Evolutionary conservation across 2,888 invertebrate species (phyloP), one percentile per base, ranked within the genome.

Genomic region (Ennomos erosarius): DNA sequence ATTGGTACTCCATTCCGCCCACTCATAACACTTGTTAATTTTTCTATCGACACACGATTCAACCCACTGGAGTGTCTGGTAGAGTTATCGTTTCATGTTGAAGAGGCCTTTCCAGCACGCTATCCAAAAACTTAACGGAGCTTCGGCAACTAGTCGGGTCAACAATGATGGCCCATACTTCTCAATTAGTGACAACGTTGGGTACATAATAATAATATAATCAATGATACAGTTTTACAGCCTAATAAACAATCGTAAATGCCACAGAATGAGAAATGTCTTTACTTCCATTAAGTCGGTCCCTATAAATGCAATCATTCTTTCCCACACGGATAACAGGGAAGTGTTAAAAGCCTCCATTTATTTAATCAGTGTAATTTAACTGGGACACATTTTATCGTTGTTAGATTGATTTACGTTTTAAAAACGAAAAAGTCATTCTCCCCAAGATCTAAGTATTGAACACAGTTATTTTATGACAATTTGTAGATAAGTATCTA

Each of bases 181-280:
- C 8, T 33, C n/a, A 10, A 5, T n/a, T 13, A 26, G n/a, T 38
- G n/a, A n/a, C n/a, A 47, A 38, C 16, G 12, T 46, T 9, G 37
- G 26, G 58, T 58, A 36, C 64, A 37, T 47, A 60, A 50, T 38
- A 50, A 51, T 39, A 58, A 48, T 44, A 51, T 39, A 58, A 48
- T 44, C 35, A 53, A 34, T 39, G 45, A 51, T 54, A 61, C 46
- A 60, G 37, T 59, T 67, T 74, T 70, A 76, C 65, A 62, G 67
- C 45, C 48, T 74, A 75, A 80, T 79, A 76, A 62, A 79, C 62
- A 71, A 65, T 76, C 68, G 79, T 85, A 79, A 84, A 78, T 73
- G 81, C 84, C 81, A 52, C 54, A 49, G 69, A 71, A 78, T 82
- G 78, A 84, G 75, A 78, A 78, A 82, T 78, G 78, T 79, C 78